Evolutionary conservation across 2,797 vertebrate genomes (phyloP), one percentile per base, ranked within the genome.

Genomic region (Selene dorsalis): DNA sequence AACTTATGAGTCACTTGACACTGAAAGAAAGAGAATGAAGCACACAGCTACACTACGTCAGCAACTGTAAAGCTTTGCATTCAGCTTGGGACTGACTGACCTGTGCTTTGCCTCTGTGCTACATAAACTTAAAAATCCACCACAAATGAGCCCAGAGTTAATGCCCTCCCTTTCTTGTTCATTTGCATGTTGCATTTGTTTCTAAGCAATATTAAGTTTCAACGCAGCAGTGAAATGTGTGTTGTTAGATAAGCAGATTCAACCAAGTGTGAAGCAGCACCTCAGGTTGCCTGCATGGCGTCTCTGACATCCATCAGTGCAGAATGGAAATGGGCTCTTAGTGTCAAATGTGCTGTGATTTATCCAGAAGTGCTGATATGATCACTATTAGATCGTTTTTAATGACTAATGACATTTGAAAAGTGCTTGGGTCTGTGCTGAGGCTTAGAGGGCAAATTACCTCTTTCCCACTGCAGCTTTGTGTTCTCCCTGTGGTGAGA

Each of bases 341-440:
- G 59, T 87, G 85, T 88, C 79, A 86, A 72, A 83, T 81, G 84
- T 75, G 75, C 80, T 66, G 63, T 84, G 89, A 90, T 92, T 77
- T 83, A 84, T 88, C 77, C 58, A 52, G 48, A 41, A 77, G 62
- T 68, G 58, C 75, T 73, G 81, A 88, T 85, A 83, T 82, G 77
- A 91, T 85, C 79, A 67, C 70, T 77, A 57, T 86, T 80, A 73
- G 70, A 77, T 86, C 10, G 20, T 85, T 87, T 91, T 85, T 88
- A 87, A 89, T 91, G 87, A 82, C 76, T 89, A 70, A 79, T 90
- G 82, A 79, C 85, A 87, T 92, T 87, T 90, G 80, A 84, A 86
- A 90, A 89, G 78, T 79, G 79, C 84, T 83, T 26, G 55, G 74
- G 74, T 86, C 73, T 75, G 59, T 67, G 73, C 69, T 39, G 62